Conservation (phyloP, 2,888 invertebrate species). For the Hyles lineata region DNA sequence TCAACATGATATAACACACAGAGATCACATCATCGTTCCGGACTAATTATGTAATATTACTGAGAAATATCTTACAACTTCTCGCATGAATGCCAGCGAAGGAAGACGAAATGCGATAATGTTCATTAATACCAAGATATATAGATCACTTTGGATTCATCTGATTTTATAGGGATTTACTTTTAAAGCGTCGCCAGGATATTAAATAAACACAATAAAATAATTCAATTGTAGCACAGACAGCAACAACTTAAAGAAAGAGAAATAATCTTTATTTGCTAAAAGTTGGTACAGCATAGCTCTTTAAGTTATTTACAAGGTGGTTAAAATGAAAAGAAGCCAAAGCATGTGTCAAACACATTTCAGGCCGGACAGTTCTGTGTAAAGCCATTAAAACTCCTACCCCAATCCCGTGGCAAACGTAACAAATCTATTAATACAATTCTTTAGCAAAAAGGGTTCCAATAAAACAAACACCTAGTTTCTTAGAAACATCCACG, state of each 20-base stretch:
- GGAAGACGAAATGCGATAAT: not conserved
- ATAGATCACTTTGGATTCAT: not conserved
- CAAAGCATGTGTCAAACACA: not conserved
- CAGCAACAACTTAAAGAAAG: no score
- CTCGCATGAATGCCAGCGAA: not conserved
- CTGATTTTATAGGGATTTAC: not conserved
- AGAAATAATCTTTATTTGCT: no score
- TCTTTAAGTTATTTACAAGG: no score
- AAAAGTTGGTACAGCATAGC: no score
- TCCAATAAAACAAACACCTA: constrained; percentile 18
- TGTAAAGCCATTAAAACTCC: not conserved
- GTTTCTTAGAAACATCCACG: constrained; percentile 23
- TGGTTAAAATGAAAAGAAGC: no score
- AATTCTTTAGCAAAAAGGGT: constrained; percentile 15
- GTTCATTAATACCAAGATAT: not conserved
- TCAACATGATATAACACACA: not conserved
- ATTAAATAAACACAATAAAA: no score
- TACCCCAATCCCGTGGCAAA: constrained; percentile 1
- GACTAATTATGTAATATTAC: not conserved
- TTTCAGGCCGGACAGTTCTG: not conserved
- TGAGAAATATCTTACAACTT: constrained; percentile 11
- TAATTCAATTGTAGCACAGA: no score
- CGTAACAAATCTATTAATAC: constrained; percentile 18
- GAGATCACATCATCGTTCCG: not conserved
- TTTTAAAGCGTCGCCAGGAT: not conserved